Conservation (phyloP, 2,888 invertebrate species). For the Zaprionus bogoriensis region DNA sequence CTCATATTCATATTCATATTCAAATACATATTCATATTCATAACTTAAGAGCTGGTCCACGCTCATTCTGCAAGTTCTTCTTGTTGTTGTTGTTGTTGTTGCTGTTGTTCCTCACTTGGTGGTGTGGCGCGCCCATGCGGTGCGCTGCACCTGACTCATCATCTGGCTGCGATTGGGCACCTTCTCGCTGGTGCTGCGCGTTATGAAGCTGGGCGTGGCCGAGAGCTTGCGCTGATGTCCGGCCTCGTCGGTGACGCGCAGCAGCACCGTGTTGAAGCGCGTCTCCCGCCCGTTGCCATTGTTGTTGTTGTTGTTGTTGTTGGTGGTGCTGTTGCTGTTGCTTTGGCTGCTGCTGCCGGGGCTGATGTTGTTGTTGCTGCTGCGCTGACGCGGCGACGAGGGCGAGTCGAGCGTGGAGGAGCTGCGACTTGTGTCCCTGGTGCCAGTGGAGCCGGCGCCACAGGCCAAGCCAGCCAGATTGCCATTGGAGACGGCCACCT, state of each 20-base stretch:
- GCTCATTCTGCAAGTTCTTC: not conserved
- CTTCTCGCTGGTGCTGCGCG: slow-evolving; percentile 92
- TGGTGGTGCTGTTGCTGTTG: slow-evolving; percentile 40
- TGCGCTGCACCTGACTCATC: slow-evolving; percentile 91
- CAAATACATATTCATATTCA: slow-evolving; percentile 9
- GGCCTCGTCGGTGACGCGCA: slow-evolving; percentile 85
- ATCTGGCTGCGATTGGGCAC: slow-evolving; percentile 93
- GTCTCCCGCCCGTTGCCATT: slow-evolving; percentile 57
- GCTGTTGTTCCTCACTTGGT: slow-evolving; percentile 86
- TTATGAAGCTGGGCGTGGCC: slow-evolving; percentile 87
- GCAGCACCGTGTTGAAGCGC: slow-evolving; percentile 83
- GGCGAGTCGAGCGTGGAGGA: slow-evolving; percentile 78
- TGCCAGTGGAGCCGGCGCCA: slow-evolving; percentile 62
- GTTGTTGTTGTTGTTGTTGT: slow-evolving; percentile 38
- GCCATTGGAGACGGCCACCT: slow-evolving; percentile 83
- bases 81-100: not conserved
- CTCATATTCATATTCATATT: slow-evolving; percentile 8
- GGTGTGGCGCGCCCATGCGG: slow-evolving; percentile 93
- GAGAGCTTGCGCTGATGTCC: slow-evolving; percentile 83
- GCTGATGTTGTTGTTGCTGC: slow-evolving; percentile 65
- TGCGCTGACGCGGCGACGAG: slow-evolving; percentile 60
- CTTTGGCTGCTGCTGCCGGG: slow-evolving; percentile 54
- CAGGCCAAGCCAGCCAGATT: slow-evolving; percentile 73
- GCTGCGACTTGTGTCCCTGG: slow-evolving; percentile 76
- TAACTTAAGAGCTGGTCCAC: slow-evolving; percentile 35